Percentiles rank a stretch among this genome's conserved stretches.
These are phyloP conservation scores for Collichthys lucidus DNA, from an alignment of 2,113 vertebrate species.

Conservation along the genomic window DNA sequence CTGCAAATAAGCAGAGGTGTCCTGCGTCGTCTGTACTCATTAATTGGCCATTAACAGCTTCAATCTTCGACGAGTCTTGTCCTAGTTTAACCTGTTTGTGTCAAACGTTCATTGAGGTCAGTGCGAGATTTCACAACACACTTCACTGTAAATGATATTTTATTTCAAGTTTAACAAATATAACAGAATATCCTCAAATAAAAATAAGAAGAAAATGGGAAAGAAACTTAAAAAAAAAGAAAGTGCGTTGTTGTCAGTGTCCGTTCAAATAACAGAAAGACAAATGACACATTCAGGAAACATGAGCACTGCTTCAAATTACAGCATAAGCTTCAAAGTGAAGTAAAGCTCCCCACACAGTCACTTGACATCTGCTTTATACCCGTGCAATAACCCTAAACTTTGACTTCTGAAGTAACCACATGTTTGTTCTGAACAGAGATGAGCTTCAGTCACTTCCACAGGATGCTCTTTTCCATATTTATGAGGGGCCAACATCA, in stretches of 20 bases:
- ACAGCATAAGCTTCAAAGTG: conserved; percentile 54
- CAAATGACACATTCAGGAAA: conserved; percentile 41
- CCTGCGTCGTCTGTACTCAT: neutral
- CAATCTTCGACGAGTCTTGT: neutral
- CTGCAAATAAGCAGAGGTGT: neutral
- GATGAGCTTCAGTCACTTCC: conserved; percentile 40
- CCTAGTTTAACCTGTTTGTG: neutral
- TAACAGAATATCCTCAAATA: neutral
- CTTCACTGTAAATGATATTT: conserved; percentile 34
- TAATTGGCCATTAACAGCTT: conserved; percentile 1
- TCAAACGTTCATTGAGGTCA: neutral
- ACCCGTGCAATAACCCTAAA: conserved; percentile 72
- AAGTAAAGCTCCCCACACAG: conserved; percentile 23
- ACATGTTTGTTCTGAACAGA: conserved; percentile 43
- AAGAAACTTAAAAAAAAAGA: conserved; percentile 12
- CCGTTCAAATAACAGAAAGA: conserved; percentile 45
- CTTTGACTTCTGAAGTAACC: conserved; percentile 45
- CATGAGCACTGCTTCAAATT: neutral
- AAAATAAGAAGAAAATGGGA: neutral
- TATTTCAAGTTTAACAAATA: conserved; percentile 36
- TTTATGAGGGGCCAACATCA: conserved; percentile 57
- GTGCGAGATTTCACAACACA: neutral
- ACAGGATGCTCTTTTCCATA: conserved; percentile 48
- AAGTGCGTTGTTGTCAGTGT: conserved; percentile 35
- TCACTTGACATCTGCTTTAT: conserved; percentile 56